A percentile compares a stretch with the other conserved stretches of the same genome.
These are phyloP conservation scores for Accipiter cooperii DNA, from an alignment of 2,113 vertebrate genomes.

Conservation along the genomic window DNA sequence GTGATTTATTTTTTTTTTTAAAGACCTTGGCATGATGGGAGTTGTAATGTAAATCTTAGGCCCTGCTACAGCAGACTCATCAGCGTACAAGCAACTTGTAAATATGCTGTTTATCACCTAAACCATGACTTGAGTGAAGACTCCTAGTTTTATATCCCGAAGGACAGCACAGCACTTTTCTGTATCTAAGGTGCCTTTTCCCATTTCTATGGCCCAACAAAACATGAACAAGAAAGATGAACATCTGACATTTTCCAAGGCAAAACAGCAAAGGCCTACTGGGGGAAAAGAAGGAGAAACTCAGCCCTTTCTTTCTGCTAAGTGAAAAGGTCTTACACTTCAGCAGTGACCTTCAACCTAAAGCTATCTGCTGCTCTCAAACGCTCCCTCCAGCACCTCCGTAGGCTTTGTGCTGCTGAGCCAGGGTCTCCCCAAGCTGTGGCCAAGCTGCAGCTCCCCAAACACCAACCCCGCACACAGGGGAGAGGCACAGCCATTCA, in stretches of 20 bases:
- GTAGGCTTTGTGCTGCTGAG: neutral
- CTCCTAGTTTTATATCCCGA: neutral
- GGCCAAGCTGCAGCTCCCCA: neutral
- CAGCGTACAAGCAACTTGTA: rapidly evolving
- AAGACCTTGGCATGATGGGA: neutral
- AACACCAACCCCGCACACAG: rapidly evolving
- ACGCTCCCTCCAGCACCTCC: rapidly evolving
- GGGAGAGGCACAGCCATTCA: neutral
- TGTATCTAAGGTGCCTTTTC: neutral
- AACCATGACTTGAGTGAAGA: neutral
- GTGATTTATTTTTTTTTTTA: neutral
- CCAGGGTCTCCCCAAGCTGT: rapidly evolving
- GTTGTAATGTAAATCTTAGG: neutral
- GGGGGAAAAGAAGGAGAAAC: neutral
- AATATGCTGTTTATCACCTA: neutral
- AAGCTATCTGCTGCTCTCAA: neutral
- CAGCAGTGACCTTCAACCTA: neutral
- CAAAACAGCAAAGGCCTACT: neutral
- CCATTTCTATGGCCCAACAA: neutral
- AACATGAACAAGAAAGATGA: neutral
- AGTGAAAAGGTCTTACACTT: neutral
- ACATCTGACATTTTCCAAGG: neutral
- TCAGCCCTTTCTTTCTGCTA: neutral
- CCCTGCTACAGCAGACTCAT: neutral
- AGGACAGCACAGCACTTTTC: neutral